These are phyloP conservation scores for Mercenaria mercenaria DNA, from an alignment of 1,140 invertebrate genomes.

Conservation along the genomic window DNA sequence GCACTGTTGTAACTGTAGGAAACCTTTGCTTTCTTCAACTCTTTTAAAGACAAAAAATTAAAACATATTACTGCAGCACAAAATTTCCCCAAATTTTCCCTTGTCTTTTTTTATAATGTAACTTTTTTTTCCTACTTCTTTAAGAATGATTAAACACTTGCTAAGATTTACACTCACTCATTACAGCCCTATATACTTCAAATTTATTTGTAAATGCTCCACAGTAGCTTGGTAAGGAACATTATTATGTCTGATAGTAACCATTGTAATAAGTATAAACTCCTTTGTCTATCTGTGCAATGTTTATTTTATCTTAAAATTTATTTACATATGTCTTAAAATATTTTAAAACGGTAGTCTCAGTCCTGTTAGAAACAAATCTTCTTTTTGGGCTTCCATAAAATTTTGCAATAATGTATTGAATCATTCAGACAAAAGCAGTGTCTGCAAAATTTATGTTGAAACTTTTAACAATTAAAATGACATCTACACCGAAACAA, in stretches of 20 bases:
- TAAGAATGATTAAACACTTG: not conserved
- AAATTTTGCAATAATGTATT: too few species aligned
- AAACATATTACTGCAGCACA: too few species aligned
- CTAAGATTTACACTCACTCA: not conserved
- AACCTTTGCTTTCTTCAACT: too few species aligned
- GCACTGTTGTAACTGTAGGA: too few species aligned
- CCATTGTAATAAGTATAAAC: not conserved
- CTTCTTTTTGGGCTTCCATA: not conserved
- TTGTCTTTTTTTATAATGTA: not conserved
- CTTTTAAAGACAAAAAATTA: too few species aligned
- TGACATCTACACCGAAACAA: too few species aligned
- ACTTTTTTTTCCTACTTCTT: not conserved
- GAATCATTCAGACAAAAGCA: too few species aligned
- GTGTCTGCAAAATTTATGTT: not conserved
- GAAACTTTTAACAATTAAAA: too few species aligned
- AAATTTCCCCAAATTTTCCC: not conserved
- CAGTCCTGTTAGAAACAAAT: not conserved
- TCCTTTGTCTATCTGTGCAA: not conserved
- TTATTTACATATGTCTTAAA: not conserved
- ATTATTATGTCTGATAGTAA: not conserved
- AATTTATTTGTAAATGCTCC: not conserved
- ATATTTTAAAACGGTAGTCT: not conserved
- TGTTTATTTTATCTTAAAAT: not conserved
- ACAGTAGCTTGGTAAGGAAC: not conserved
- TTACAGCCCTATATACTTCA: not conserved